Base-by-base conservation (phyloP, 2,113 vertebrate genomes). In the Varanus komodoensis region DNA sequence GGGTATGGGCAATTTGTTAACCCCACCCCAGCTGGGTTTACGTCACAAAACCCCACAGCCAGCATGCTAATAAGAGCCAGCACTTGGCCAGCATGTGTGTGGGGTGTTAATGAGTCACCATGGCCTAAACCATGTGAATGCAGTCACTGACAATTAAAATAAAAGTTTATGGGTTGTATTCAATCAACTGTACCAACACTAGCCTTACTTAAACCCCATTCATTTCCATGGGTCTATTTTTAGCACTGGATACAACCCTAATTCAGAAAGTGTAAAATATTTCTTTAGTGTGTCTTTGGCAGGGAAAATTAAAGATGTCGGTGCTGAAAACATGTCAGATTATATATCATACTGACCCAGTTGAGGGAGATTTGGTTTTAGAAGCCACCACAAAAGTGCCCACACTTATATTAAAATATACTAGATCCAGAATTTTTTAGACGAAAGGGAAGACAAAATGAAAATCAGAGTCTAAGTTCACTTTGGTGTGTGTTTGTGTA, bases 381-480 rank as follows among this genome's bases (percentile, higher is more conserved):
- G 23, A 93, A 8, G 17, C 7, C 67, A 34, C 15, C 12, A 38
- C 34, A 15, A 29, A 57, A n/a, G 64, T 8, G 29, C 8, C 8
- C 9, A 17, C 8, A 87, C 3, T 75, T 34, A 48, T 48, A 64
- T 25, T 92, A 87, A 92, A 92, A 67, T 15, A 68, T 11, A 11
- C 34, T 79, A 92, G 27, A 19, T 87, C 80, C 91, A 19, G 78
- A 89, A 88, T 8, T 48, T 87, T 86, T 89, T 74, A 85, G 54
- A n/a, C n/a, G 15, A 89, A 93, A 27, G 79, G 84, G 82, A 23
- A 3, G 86, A 29, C 87, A 75, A 78, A 14, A 23, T 86, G 54
- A 80, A 90, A 85, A 19, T 44, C 87, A 80, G 14, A 87, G 27
- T 81, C 91, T 88, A 95, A 80, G 12, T 90, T 85, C 1, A 17